A percentile compares a stretch with the other conserved stretches of the same genome.
Evolutionary conservation across 2,797 vertebrate genomes (phyloP).

Genomic region (Buceros bicornis): DNA sequence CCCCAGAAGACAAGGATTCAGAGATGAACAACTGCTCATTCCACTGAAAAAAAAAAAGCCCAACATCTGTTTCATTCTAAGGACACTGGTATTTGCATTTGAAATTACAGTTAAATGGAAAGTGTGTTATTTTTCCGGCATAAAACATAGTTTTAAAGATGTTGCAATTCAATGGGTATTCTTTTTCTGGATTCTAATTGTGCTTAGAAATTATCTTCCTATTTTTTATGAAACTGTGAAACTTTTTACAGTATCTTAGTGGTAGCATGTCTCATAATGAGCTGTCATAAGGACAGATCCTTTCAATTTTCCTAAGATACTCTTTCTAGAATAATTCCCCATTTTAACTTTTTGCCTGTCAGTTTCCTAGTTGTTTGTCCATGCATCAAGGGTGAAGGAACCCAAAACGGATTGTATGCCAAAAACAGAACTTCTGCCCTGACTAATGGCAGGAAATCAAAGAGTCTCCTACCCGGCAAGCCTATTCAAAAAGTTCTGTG

Average conservation of each 20-base stretch:
- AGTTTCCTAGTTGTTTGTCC: background rate
- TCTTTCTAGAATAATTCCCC: background rate
- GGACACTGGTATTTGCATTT: slow-evolving; percentile 60
- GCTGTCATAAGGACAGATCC: background rate
- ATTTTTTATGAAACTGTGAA: background rate
- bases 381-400: background rate
- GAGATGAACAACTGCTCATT: slow-evolving; percentile 36
- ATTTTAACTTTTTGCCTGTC: background rate
- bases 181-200: slow-evolving; percentile 50
- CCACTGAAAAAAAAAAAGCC: background rate
- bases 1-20: slow-evolving; percentile 47
- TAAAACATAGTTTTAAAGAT: slow-evolving; percentile 26
- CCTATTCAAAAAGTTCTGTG: background rate
- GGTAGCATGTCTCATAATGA: background rate
- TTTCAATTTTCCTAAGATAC: background rate
- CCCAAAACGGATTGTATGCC: background rate
- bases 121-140: slow-evolving; percentile 51
- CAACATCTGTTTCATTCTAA: slow-evolving; percentile 67
- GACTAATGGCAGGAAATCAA: background rate
- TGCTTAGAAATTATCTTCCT: slow-evolving; percentile 3
- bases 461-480: background rate
- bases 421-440: background rate
- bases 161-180: slow-evolving; percentile 3
- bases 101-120: slow-evolving; percentile 48
- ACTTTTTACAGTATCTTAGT: background rate